phyloP scores from a whole-genome alignment of 2,888 invertebrate genomes.

The Loripinus fragilis region DNA sequence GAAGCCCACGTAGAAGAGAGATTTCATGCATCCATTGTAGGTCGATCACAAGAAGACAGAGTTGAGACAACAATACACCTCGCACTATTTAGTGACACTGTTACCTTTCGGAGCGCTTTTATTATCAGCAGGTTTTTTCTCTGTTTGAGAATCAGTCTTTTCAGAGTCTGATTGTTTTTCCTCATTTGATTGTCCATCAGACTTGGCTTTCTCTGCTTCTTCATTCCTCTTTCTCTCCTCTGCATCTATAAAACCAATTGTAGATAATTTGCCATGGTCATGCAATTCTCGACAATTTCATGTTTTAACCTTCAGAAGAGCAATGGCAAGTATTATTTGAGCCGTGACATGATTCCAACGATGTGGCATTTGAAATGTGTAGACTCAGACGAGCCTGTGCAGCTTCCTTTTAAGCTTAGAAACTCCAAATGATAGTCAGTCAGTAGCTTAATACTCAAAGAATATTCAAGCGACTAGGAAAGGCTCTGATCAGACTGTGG shows the following conservation, averaged over 20 bases:
- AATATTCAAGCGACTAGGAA: too few species aligned
- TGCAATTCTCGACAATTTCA: too few species aligned
- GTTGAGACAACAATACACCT: slow-evolving; percentile 1
- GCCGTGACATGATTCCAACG: too few species aligned
- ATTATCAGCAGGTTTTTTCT: slow-evolving; percentile 51
- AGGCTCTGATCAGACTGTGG: too few species aligned
- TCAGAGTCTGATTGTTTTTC: slow-evolving; percentile 38
- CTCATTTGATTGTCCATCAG: slow-evolving; percentile 33
- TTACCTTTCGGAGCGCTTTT: slow-evolving; percentile 24
- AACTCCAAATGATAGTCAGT: too few species aligned
- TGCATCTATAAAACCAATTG: slow-evolving; percentile 39
- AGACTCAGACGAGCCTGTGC: too few species aligned
- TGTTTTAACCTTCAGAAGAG: too few species aligned
- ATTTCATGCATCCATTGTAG: slow-evolving; percentile 19
- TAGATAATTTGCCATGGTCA: too few species aligned
- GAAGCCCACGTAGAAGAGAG: slow-evolving; percentile 11
- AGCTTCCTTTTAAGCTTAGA: too few species aligned
- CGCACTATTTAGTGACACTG: slow-evolving; percentile 29
- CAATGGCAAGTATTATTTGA: too few species aligned
- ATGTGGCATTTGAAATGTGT: too few species aligned
- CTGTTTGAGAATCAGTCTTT: slow-evolving; percentile 21
- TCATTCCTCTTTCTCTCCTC: slow-evolving; percentile 54
- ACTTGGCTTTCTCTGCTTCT: slow-evolving; percentile 24
- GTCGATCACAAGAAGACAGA: slow-evolving; percentile 13
- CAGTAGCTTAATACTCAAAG: too few species aligned